Evolutionary conservation across 2,113 vertebrate species (phyloP), one percentile per base, ranked within the genome.

Genomic region (Grammomys dolichurus): DNA sequence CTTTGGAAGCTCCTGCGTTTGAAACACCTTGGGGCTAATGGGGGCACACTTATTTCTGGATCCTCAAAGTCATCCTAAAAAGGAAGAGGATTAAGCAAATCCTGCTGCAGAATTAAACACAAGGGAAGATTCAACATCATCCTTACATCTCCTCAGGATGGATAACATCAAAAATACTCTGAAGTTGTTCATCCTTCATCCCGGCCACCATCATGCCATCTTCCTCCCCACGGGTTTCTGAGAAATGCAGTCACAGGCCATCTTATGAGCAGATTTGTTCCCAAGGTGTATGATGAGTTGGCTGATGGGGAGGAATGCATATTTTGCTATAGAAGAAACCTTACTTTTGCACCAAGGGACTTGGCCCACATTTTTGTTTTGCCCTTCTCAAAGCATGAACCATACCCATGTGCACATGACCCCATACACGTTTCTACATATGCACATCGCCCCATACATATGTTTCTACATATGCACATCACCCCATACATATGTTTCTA

Each of bases 21-120:
- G 85, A 76, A 56, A 87, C 72, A 82, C 69, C 63, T 48, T 22
- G 1, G 51, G 40, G 12, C 86, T 94, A 70, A 91, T 63, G 90
- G 63, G 12, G 20, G n/a, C 22, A 1, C 2, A 13, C 46, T 85
- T 96, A 73, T 94, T 94, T 95, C 85, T 60, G 65, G 80, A 84
- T 60, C 84, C 5, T 80, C 78, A 56, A 31, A 75, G 75, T 87
- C 84, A 76, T 51, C 87, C 67, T 65, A 16, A 72, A 70, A 56
- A 85, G 65, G 19, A 65, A 86, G 73, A n/a, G 48, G 54, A 51
- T 70, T 69, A 91, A 69, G 78, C 67, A 51, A 80, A 65, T 20
- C 89, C 58, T 87, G 28, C 87, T 86, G 90, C 87, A 89, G 90
- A 84, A 89, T 80, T 86, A 63, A 96, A 95, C 31, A 43, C 40